These are phyloP conservation scores for Takifugu rubripes DNA, from an alignment of 2,797 vertebrate genomes.

Conservation along the genomic window DNA sequence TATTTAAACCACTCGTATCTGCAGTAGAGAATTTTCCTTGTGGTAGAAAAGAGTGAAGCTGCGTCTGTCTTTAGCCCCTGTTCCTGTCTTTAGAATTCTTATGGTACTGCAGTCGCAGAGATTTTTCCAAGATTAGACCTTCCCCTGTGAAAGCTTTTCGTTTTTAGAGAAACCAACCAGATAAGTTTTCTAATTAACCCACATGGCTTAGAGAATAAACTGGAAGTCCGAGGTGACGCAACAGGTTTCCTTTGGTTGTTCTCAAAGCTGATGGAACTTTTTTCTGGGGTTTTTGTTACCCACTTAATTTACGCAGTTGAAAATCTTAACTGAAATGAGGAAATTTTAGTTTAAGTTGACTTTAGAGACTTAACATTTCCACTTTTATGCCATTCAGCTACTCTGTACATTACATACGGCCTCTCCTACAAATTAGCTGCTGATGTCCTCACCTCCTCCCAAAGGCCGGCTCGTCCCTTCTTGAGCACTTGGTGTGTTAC, in stretches of 20 bases:
- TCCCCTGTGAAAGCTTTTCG: constrained; percentile 74
- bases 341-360: too few species aligned
- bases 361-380: too few species aligned
- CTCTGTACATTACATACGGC: too few species aligned
- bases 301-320: too few species aligned
- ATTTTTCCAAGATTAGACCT: constrained; percentile 80
- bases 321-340: too few species aligned
- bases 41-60: constrained; percentile 17
- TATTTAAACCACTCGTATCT: constrained; percentile 32
- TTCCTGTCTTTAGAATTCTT: constrained; percentile 26
- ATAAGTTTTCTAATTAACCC: constrained; percentile 97
- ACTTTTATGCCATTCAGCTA: too few species aligned
- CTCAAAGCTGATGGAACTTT: constrained; percentile 22
- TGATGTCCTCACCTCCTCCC: too few species aligned
- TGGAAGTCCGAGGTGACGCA: constrained; percentile 44
- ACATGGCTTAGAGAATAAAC: constrained; percentile 75
- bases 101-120: constrained; percentile 24
- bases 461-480: too few species aligned
- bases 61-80: too few species aligned
- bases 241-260: constrained; percentile 17
- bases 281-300: too few species aligned
- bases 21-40: constrained; percentile 7
- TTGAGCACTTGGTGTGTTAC: too few species aligned
- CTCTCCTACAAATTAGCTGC: too few species aligned
- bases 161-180: constrained; percentile 79